Conservation (phyloP, 1,140 invertebrate species). For the Leptinotarsa texana region DNA sequence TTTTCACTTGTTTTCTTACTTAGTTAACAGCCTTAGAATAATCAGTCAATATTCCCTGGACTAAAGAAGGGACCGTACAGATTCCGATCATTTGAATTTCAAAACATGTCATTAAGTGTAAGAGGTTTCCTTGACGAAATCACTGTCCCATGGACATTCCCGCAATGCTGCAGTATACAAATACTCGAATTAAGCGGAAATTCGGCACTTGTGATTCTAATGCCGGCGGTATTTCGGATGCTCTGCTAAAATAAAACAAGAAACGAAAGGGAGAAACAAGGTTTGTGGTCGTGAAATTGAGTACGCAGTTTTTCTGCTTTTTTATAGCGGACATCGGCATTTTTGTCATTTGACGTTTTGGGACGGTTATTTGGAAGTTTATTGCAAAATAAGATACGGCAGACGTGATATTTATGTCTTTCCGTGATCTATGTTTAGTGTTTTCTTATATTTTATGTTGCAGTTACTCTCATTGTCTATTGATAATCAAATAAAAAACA, state of each 20-base stretch:
- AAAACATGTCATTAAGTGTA: slow-evolving; percentile 47
- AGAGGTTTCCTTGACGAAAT: slow-evolving; percentile 44
- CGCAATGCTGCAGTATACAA: slow-evolving; percentile 35
- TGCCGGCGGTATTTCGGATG: slow-evolving; percentile 7
- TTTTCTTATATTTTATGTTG: too few relatives aligned
- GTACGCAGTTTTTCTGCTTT: not conserved
- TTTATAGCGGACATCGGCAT: not conserved
- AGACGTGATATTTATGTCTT: too few relatives aligned
- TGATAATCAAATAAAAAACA: too few relatives aligned
- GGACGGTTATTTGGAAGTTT: too few relatives aligned
- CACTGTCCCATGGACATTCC: slow-evolving; percentile 41
- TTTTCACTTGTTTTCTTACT: too few relatives aligned
- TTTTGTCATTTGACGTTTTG: too few relatives aligned
- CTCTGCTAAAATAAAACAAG: not conserved
- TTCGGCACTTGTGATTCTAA: slow-evolving; percentile 34
- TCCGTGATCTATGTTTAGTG: too few relatives aligned
- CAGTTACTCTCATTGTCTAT: too few relatives aligned
- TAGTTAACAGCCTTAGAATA: too few relatives aligned
- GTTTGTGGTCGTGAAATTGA: not conserved
- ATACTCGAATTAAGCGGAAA: slow-evolving; percentile 41
- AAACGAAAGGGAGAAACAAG: not conserved
- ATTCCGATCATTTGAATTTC: slow-evolving; percentile 45
- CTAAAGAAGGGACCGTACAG: too few relatives aligned
- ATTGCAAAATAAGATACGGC: too few relatives aligned
- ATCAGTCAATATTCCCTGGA: too few relatives aligned